Evolutionary conservation across 1,140 invertebrate species (phyloP).

Genomic region (Pogonognathellus flavescens): DNA sequence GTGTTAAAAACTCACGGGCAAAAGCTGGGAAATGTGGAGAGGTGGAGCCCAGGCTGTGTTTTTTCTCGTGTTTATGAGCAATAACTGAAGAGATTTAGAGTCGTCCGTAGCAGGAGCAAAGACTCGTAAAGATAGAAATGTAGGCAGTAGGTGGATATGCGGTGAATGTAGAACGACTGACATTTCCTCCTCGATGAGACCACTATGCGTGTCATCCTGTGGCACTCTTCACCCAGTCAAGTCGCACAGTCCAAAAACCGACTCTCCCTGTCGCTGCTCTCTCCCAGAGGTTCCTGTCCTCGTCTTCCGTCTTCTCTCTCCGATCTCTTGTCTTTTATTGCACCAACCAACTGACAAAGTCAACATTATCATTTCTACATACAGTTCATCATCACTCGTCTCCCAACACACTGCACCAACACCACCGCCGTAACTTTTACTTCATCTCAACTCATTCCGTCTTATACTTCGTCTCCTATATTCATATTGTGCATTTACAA

Average conservation of each 20-base stretch:
- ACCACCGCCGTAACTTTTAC: not conserved
- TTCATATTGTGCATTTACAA: not conserved
- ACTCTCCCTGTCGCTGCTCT: not conserved
- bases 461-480: not conserved
- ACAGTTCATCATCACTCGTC: slow-evolving; percentile 17
- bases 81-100: slow-evolving; percentile 53
- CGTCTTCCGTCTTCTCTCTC: slow-evolving; percentile 3
- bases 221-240: not conserved
- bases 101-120: slow-evolving; percentile 11
- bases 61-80: slow-evolving; percentile 46
- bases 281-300: slow-evolving; percentile 12
- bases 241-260: not conserved
- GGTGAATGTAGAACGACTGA: slow-evolving; percentile 22
- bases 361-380: slow-evolving; percentile 3
- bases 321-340: slow-evolving; percentile 23
- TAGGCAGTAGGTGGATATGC: not conserved
- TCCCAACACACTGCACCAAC: not conserved
- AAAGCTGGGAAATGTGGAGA: slow-evolving; percentile 20
- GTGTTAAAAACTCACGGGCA: not conserved
- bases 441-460: not conserved
- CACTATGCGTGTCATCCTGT: slow-evolving; percentile 21
- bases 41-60: slow-evolving; percentile 26
- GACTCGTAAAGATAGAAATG: slow-evolving; percentile 6
- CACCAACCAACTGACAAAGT: slow-evolving; percentile 3
- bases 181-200: slow-evolving; percentile 43